Evolutionary conservation across 2,797 vertebrate genomes (phyloP).

Genomic region (Danio albolineatus): DNA sequence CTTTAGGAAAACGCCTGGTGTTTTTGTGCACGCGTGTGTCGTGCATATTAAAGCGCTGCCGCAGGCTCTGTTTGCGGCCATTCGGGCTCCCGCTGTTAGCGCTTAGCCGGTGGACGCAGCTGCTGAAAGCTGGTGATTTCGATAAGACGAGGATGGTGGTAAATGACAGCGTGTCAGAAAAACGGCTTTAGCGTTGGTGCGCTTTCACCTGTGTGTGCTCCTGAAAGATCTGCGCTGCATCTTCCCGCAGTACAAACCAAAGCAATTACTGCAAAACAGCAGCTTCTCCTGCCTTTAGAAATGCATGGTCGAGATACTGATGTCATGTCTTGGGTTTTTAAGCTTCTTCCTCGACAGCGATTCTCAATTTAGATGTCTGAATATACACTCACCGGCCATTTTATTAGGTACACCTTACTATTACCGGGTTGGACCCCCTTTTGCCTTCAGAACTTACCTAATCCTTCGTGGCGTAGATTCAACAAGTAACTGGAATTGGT

Average conservation of each 20-base stretch:
- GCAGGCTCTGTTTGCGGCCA: background rate
- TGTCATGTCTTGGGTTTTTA: too few relatives aligned
- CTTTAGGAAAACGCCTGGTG: constrained; percentile 5
- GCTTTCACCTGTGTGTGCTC: background rate
- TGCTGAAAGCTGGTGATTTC: constrained; percentile 18
- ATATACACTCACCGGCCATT: too few relatives aligned
- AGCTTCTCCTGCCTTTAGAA: too few relatives aligned
- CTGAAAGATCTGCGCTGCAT: background rate
- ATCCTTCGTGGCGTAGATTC: too few relatives aligned
- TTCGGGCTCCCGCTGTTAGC: background rate
- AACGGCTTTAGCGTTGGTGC: background rate
- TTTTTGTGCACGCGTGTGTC: background rate
- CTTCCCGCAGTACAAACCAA: background rate
- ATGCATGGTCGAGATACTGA: too few relatives aligned
- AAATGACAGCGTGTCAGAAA: constrained; percentile 24
- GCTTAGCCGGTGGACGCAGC: constrained; percentile 19
- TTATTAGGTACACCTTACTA: too few relatives aligned
- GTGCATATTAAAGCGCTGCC: constrained; percentile 16
- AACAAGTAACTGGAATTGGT: too few relatives aligned
- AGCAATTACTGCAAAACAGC: background rate
- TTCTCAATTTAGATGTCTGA: too few relatives aligned
- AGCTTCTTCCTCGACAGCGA: too few relatives aligned
- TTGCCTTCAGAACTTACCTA: too few relatives aligned
- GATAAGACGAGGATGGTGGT: background rate
- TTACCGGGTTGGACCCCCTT: too few relatives aligned